phyloP scores from a whole-genome alignment of 1,140 invertebrate species.

The Aleiodes sp. region DNA sequence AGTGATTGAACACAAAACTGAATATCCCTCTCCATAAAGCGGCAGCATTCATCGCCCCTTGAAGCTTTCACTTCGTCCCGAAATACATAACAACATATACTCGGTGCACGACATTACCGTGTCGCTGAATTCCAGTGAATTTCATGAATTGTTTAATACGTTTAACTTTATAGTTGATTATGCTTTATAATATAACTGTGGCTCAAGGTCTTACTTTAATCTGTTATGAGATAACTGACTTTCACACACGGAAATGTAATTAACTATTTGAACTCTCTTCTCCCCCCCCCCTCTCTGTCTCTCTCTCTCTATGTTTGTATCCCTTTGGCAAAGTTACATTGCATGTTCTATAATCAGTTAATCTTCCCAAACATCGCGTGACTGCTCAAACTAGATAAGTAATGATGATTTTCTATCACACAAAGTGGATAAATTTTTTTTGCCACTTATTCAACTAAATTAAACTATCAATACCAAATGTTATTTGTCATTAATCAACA shows the following conservation, averaged over 20 bases:
- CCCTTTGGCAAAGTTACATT: not conserved
- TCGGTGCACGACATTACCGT: too few relatives aligned
- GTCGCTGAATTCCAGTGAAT: too few relatives aligned
- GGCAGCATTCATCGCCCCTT: too few relatives aligned
- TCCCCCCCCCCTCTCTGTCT: constrained; percentile 6
- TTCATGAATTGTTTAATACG: too few relatives aligned
- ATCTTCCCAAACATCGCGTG: constrained; percentile 1
- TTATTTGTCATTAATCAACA: not conserved
- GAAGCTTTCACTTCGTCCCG: too few relatives aligned
- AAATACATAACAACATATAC: too few relatives aligned
- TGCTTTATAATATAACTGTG: not conserved
- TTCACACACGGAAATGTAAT: constrained; percentile 7
- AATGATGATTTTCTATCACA: not conserved
- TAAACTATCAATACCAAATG: not conserved
- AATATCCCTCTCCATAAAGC: too few relatives aligned
- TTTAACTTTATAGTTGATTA: too few relatives aligned
- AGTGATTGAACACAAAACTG: too few relatives aligned
- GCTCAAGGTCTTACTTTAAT: not conserved
- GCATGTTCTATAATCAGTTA: constrained; percentile 16
- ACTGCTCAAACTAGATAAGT: not conserved
- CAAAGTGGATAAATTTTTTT: not conserved
- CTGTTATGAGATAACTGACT: constrained; percentile 8
- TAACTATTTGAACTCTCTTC: not conserved
- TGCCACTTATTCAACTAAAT: not conserved
- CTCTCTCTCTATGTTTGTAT: not conserved